phyloP scores from a whole-genome alignment of 1,140 invertebrate species.

The Pectinophora gossypiella region DNA sequence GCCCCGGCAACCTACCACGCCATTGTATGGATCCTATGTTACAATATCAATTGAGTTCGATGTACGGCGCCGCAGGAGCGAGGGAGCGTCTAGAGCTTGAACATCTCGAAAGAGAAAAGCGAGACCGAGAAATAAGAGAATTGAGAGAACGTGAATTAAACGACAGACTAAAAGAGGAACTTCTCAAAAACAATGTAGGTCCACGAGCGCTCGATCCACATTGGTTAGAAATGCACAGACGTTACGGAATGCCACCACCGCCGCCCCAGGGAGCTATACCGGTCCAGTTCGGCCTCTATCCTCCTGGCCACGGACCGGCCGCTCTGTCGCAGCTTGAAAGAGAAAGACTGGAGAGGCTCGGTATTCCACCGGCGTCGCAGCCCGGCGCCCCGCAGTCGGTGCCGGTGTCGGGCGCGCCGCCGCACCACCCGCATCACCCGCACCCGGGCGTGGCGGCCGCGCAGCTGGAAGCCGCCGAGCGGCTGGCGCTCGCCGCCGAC shows the following conservation, averaged over 20 bases:
- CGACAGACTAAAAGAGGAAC: slow-evolving; percentile 87
- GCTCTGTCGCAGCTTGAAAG: slow-evolving; percentile 89
- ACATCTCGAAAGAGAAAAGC: slow-evolving; percentile 87
- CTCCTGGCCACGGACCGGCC: slow-evolving; percentile 78
- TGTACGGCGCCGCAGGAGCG: slow-evolving; percentile 85
- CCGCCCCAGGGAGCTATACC: slow-evolving; percentile 75
- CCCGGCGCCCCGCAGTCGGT: slow-evolving; percentile 68
- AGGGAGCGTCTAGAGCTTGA: slow-evolving; percentile 88
- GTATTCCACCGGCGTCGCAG: slow-evolving; percentile 78
- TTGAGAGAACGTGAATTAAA: slow-evolving; percentile 89
- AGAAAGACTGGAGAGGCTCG: slow-evolving; percentile 88
- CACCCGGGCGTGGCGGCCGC: slow-evolving; percentile 77
- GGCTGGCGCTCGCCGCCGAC: slow-evolving; percentile 65
- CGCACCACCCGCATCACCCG: slow-evolving; percentile 61
- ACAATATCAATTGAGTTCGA: slow-evolving; percentile 81
- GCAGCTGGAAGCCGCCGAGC: slow-evolving; percentile 75
- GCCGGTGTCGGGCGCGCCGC: slow-evolving; percentile 59
- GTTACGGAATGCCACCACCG: slow-evolving; percentile 70
- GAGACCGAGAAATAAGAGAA: slow-evolving; percentile 89
- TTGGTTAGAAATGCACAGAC: slow-evolving; percentile 92
- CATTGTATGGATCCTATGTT: slow-evolving; percentile 86
- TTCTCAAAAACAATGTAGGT: slow-evolving; percentile 84
- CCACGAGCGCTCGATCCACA: slow-evolving; percentile 87
- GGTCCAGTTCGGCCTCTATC: slow-evolving; percentile 77
- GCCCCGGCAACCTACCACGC: slow-evolving; percentile 78